Evolutionary conservation across 2,797 vertebrate species (phyloP).

Genomic region (Clarias laeviceps): DNA sequence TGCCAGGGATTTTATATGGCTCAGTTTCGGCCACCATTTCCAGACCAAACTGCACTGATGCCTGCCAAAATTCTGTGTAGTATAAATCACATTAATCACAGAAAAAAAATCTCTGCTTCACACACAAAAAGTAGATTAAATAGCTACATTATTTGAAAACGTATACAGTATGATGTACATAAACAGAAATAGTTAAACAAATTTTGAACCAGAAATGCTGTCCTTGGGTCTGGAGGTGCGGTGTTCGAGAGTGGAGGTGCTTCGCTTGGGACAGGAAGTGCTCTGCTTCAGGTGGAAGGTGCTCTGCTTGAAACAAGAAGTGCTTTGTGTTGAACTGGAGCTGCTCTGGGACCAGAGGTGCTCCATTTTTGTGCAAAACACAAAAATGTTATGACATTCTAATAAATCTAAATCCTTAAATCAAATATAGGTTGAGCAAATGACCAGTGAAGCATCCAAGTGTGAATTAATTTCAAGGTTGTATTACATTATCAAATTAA

Average conservation of each 20-base stretch:
- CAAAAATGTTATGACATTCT: no score
- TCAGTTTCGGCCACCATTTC: not conserved
- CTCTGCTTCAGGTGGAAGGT: not conserved
- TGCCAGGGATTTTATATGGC: not conserved
- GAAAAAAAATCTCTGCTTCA: not conserved
- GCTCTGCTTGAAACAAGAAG: no score
- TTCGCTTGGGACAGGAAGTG: not conserved
- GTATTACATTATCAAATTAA: no score
- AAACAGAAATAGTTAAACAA: not conserved
- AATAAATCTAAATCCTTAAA: no score
- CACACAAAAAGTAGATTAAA: not conserved
- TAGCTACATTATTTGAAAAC: not conserved
- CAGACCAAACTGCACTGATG: conserved; percentile 1
- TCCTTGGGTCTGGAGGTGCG: no score
- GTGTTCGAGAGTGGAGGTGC: not conserved
- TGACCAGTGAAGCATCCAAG: no score
- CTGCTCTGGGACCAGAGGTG: not conserved
- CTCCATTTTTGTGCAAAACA: not conserved
- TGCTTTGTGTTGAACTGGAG: not conserved
- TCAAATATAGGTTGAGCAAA: no score
- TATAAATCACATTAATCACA: not conserved
- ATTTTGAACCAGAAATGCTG: not conserved
- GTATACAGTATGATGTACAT: no score
- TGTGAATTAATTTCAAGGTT: no score
- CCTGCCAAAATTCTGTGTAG: not conserved